phyloP scores from a whole-genome alignment of 2,888 invertebrate genomes.

The Drosophila dives region DNA sequence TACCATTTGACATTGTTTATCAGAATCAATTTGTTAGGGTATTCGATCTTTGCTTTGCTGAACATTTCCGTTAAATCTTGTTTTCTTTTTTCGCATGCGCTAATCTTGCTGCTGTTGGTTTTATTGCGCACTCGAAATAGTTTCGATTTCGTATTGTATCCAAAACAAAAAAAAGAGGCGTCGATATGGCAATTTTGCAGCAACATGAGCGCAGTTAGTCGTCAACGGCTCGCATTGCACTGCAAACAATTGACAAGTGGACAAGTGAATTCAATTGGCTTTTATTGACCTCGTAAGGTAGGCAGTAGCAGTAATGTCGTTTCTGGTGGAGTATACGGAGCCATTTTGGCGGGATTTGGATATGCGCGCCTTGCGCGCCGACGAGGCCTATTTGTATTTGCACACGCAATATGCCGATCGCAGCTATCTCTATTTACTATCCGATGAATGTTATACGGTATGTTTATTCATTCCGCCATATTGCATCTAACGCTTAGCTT shows the following conservation, averaged over 20 bases:
- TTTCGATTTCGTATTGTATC: constrained; percentile 62
- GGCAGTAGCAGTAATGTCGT: constrained; percentile 78
- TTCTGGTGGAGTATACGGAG: constrained; percentile 87
- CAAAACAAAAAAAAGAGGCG: constrained; percentile 37
- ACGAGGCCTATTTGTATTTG: constrained; percentile 88
- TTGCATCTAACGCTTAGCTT: constrained; percentile 12
- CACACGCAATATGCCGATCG: constrained; percentile 75
- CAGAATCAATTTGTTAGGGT: constrained; percentile 4
- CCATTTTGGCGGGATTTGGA: constrained; percentile 87
- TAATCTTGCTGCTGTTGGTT: constrained; percentile 42
- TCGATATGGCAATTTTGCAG: constrained; percentile 53
- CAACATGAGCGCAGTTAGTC: constrained; percentile 60
- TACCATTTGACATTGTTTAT: neutral
- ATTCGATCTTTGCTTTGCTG: neutral
- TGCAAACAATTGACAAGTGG: constrained; percentile 25
- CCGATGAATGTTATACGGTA: constrained; percentile 90
- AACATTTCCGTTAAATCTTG: constrained; percentile 1
- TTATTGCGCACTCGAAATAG: constrained; percentile 77
- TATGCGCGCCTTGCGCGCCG: constrained; percentile 87
- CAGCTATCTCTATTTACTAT: constrained; percentile 88
- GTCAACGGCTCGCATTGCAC: constrained; percentile 46
- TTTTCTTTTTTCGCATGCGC: constrained; percentile 19
- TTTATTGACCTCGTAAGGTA: constrained; percentile 31
- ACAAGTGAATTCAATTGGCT: constrained; percentile 11
- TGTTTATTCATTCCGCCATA: constrained; percentile 70